phyloP scores from a whole-genome alignment of 1,140 invertebrate genomes.

The Agraylea sexmaculata region DNA sequence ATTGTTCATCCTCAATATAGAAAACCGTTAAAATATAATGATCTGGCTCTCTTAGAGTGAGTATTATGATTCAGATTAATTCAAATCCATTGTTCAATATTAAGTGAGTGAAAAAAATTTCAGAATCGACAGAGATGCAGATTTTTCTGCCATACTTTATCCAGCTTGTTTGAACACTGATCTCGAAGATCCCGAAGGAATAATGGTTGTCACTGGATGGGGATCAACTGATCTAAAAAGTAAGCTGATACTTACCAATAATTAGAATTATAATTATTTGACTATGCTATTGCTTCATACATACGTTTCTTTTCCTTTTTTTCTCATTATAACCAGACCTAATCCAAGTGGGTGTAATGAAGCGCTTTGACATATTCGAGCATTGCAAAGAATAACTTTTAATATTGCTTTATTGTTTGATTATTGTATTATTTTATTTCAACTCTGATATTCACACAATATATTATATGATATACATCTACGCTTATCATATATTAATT shows the following conservation, averaged over 20 bases:
- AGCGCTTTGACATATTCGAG: too few species aligned
- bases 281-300: too few species aligned
- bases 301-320: too few species aligned
- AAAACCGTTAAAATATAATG: constrained; percentile 7
- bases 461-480: too few species aligned
- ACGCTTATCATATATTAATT: too few species aligned
- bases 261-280: not conserved
- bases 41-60: constrained; percentile 12
- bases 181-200: not conserved
- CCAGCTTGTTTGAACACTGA: constrained; percentile 9
- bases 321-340: too few species aligned
- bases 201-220: constrained; percentile 13
- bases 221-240: not conserved
- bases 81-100: not conserved
- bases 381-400: too few species aligned
- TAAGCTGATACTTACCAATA: constrained; percentile 2
- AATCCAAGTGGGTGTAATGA: too few species aligned
- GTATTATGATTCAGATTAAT: not conserved
- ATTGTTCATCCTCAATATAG: constrained; percentile 10
- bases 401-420: too few species aligned
- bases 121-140: constrained; percentile 1
- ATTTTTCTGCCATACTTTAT: not conserved
- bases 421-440: too few species aligned
- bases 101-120: not conserved
- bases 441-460: too few species aligned